phyloP scores from a whole-genome alignment of 2,113 vertebrate species.

The Hippopotamus amphibius region DNA sequence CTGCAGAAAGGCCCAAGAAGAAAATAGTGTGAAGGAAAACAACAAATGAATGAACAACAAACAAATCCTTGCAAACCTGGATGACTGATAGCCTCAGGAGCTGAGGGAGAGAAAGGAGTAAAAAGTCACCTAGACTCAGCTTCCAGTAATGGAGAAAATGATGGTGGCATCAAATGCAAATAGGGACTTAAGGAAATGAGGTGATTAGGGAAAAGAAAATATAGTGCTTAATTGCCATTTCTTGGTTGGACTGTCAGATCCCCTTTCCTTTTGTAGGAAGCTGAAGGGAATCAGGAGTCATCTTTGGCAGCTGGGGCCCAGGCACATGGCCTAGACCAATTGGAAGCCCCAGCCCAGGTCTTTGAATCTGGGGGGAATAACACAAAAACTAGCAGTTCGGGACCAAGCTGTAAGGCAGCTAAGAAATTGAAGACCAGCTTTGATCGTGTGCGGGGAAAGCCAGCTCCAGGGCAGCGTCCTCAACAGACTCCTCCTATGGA shows the following conservation, averaged over 20 bases:
- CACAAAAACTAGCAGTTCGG: background rate
- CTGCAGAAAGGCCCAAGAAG: background rate
- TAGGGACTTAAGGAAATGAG: background rate
- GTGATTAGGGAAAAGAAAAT: background rate
- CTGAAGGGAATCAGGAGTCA: constrained; percentile 20
- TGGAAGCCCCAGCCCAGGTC: background rate
- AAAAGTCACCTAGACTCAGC: background rate
- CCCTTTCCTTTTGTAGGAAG: background rate
- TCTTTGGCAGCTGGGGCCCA: background rate
- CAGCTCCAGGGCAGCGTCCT: background rate
- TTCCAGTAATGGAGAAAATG: background rate
- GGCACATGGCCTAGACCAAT: background rate
- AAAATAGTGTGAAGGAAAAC: constrained; percentile 2
- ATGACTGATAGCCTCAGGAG: background rate
- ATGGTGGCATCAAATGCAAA: background rate
- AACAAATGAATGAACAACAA: background rate
- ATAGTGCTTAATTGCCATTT: background rate
- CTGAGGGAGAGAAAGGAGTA: background rate
- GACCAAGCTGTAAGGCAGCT: background rate
- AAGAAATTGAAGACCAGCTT: background rate
- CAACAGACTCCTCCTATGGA: background rate
- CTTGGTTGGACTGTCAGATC: background rate
- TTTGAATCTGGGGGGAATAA: background rate
- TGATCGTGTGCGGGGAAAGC: background rate
- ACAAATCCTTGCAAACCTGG: background rate